Evolutionary conservation across 2,797 vertebrate genomes (phyloP).

Genomic region (Scomberomorus guttatus): DNA sequence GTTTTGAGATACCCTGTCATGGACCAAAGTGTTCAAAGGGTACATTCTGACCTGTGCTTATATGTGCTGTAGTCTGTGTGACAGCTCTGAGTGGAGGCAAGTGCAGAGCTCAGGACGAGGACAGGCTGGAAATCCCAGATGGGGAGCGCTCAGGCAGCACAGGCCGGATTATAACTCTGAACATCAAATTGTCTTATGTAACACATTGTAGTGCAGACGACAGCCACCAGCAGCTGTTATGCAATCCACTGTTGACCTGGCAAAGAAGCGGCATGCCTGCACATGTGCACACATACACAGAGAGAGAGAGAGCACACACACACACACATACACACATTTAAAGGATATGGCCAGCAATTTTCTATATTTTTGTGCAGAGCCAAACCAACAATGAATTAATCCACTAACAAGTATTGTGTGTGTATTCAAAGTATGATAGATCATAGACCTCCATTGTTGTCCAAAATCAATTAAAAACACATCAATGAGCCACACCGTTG

Average conservation of each 20-base stretch:
- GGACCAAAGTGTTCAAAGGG: conserved; percentile 1
- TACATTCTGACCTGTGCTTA: conserved; percentile 28
- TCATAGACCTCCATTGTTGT: too few species aligned
- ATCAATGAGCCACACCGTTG: too few species aligned
- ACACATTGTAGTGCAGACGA: conserved; percentile 77
- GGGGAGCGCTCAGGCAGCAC: conserved; percentile 67
- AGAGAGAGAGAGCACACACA: conserved; percentile 1
- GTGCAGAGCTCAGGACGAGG: conserved; percentile 42
- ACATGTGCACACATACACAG: conserved; percentile 33
- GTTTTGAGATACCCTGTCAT: background rate
- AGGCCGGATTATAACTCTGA: conserved; percentile 82
- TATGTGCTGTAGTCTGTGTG: conserved; percentile 9
- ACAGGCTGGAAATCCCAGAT: conserved; percentile 75
- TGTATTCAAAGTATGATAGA: too few species aligned
- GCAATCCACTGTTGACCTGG: conserved; percentile 78
- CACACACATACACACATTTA: conserved; percentile 17
- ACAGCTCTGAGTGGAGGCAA: conserved; percentile 10
- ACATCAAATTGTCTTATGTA: conserved; percentile 87
- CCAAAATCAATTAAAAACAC: too few species aligned
- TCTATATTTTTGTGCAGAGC: background rate
- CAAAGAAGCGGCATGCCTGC: conserved; percentile 40
- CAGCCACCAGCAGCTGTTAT: conserved; percentile 79
- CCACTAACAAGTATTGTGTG: too few species aligned
- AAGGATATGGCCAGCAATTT: background rate
- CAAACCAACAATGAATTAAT: too few species aligned